Base-by-base conservation (phyloP, 2,888 invertebrate genomes). In the Drosophila eohydei region DNA sequence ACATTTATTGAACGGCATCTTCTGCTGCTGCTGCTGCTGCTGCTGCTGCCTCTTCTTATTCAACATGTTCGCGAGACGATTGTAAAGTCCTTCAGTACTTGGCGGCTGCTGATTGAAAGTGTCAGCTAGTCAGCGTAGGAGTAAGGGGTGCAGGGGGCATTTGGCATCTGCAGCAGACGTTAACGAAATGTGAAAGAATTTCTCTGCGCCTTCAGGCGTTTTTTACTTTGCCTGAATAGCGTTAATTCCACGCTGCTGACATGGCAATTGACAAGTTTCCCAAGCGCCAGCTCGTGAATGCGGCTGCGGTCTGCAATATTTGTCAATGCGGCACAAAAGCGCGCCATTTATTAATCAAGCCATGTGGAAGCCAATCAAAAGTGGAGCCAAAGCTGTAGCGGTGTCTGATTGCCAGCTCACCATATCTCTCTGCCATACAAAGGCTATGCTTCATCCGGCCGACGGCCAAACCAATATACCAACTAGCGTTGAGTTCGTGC, bases 281-380 rank as follows among this genome's bases (percentile, higher is more conserved):
- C 34, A 26, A 4, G 26, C 3, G 52, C 8, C 52, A 36, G 1
- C 12, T 30, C 16, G 11, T 12, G 40, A 28, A 16, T 16, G 21
- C 32, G 32, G 5, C 26, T 34, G 61, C 30, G 43, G 34, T n/a
- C 14, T 65, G 58, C 46, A 62, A 69, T 75, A 75, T 81, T 83
- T 83, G 79, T 69, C 69, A 77, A 71, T 62, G 69, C 26, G 78
- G 50, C 71, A 81, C 83, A 84, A 79, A 83, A 77, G 68, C 69
- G 65, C 68, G 67, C 70, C 82, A 84, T 82, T 84, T 87, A 84
- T 84, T 84, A 84, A 85, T 87, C 80, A 78, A 74, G 75, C 86
- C 75, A 71, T 73, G 77, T 62, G 71, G 65, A 78, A 76, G 82
- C 76, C 81, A 81, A 78, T 81, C 80, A 78, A 78, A 75, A 64